A percentile compares a stretch with the other conserved stretches of the same genome.
Conservation (phyloP, 2,113 vertebrate species). For the Microcebus jonahi region DNA sequence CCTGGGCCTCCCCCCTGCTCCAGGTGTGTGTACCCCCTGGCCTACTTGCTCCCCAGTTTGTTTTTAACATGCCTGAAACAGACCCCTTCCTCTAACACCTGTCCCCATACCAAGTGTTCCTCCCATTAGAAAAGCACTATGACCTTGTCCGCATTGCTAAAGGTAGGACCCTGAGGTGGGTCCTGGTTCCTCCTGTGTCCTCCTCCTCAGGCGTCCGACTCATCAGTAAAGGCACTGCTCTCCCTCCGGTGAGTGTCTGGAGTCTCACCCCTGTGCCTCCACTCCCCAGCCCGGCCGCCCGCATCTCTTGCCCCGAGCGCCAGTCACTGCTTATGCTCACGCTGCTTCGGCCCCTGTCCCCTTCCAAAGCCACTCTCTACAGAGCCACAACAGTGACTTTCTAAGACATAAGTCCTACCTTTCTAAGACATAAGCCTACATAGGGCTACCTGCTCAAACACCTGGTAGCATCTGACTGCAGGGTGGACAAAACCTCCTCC, state of each 20-base stretch:
- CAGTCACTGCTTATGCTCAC: not conserved
- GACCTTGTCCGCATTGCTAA: not conserved
- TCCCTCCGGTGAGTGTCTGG: not conserved
- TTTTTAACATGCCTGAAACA: not conserved
- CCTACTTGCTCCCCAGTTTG: not conserved
- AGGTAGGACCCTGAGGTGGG: not conserved
- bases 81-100: not conserved
- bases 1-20: not conserved
- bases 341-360: not conserved
- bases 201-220: not conserved
- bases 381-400: not conserved
- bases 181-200: not conserved
- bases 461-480: not conserved
- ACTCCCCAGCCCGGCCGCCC: not conserved
- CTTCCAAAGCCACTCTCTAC: not conserved
- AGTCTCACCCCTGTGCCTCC: not conserved
- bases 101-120: rapidly evolving
- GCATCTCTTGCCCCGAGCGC: not conserved
- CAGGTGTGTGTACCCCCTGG: not conserved
- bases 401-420: not conserved
- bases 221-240: not conserved
- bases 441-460: not conserved
- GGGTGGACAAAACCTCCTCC: not conserved
- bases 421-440: too few relatives aligned
- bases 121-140: not conserved